Evolutionary conservation across 2,888 invertebrate species (phyloP).

Genomic region (Venusia cambrica): DNA sequence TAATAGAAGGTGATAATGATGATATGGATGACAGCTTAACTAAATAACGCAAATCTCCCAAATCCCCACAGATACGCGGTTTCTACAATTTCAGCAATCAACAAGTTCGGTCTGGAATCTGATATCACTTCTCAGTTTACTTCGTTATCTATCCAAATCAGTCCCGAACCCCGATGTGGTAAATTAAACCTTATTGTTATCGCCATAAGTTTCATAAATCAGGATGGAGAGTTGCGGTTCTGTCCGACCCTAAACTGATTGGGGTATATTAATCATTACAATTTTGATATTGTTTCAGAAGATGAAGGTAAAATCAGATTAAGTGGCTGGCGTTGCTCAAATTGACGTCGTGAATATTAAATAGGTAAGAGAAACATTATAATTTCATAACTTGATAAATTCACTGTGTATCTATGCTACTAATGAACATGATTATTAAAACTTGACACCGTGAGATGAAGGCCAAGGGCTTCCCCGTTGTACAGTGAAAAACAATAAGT

Average conservation of each 20-base stretch:
- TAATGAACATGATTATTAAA: no score
- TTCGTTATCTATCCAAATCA: not conserved
- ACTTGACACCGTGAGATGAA: no score
- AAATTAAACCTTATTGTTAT: constrained; percentile 3
- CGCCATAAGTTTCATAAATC: no score
- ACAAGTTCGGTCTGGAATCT: constrained; percentile 13
- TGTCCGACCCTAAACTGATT: constrained; percentile 14
- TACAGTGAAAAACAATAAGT: no score
- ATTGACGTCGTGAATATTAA: constrained; percentile 11
- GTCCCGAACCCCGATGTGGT: no score
- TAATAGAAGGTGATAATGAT: no score
- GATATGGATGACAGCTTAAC: no score
- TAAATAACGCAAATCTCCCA: not conserved
- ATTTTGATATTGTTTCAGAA: constrained; percentile 18
- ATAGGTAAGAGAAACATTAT: not conserved
- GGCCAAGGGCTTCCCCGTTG: no score
- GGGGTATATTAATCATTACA: constrained; percentile 16
- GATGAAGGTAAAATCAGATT: constrained; percentile 14
- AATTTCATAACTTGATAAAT: not conserved
- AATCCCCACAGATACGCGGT: not conserved
- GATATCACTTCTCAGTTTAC: constrained; percentile 9
- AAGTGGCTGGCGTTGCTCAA: constrained; percentile 12
- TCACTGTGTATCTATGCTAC: no score
- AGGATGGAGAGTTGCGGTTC: no score
- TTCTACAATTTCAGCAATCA: constrained; percentile 14